Base-by-base conservation (phyloP, 1,140 invertebrate species). In the Idris sp. region DNA sequence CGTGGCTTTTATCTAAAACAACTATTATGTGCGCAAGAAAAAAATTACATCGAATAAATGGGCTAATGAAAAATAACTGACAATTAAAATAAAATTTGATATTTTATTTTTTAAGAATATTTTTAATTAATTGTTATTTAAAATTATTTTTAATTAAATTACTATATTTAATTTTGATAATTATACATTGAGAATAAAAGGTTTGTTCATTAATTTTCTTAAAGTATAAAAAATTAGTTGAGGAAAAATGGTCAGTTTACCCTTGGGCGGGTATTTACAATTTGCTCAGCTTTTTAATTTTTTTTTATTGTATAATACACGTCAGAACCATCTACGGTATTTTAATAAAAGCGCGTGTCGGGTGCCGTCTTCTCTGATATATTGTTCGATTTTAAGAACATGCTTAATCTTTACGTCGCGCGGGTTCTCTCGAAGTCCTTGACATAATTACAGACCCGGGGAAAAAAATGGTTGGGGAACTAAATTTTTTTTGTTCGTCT, bases 351-450 rank as follows among this genome's bases (percentile, higher is more conserved):
- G 59, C 35, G 48, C 33, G 41, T 48, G 48, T 51, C 33, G 26
- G 64, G 64, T 75, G 41, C 64, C 64, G 58, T 69, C 73, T 75
- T 75, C 71, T 33, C 33, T 74, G 62, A 74, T 68, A 74, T 71
- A 76, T 76, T 71, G 40, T 69, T 65, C 65, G 65, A 76, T 69
- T 71, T 71, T 76, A 65, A 71, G 65, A 71, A 69, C 73, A 61
- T 67, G 54, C 46, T 76, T 71, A 69, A 76, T 71, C 53, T 71
- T 35, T 30, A 25, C 22, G 53, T 43, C 43, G 33, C 49, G 41
- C 35, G 35, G 28, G 13, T 53, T 30, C 54, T 65, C 71, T 46
- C 36, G 33, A 28, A 48, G 71, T 61, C 71, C 71, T 74, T 74
- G 71, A 67, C 71, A 74, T 61, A 74, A 74, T 74, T 74, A 61